phyloP scores from a whole-genome alignment of 2,113 vertebrate genomes.

The Triplophysa siluroides region DNA sequence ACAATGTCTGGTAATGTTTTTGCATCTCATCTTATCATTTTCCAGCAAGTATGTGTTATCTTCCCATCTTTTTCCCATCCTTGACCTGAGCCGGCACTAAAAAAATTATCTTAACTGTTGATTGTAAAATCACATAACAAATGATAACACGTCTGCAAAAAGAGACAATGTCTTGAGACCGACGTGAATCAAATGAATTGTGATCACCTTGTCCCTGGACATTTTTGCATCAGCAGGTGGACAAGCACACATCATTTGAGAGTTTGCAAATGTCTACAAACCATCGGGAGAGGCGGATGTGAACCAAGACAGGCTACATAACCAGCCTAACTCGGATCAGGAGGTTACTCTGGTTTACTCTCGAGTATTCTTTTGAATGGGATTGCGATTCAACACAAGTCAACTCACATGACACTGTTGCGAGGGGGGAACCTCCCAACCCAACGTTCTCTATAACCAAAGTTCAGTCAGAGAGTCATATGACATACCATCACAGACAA shows the following conservation, averaged over 20 bases:
- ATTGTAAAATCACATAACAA: too few species aligned
- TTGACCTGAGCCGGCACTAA: too few species aligned
- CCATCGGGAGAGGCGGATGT: not conserved
- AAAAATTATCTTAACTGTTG: too few species aligned
- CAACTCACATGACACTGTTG: slow-evolving; percentile 27
- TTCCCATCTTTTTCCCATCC: too few species aligned
- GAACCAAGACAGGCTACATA: not conserved
- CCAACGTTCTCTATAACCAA: not conserved
- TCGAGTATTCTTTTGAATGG: not conserved
- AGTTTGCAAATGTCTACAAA: slow-evolving; percentile 28
- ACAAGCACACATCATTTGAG: slow-evolving; percentile 18
- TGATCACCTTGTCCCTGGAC: not conserved
- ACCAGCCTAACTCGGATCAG: not conserved
- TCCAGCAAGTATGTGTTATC: too few species aligned
- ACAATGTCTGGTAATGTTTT: too few species aligned
- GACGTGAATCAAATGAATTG: not conserved
- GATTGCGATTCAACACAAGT: not conserved
- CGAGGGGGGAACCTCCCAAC: slow-evolving; percentile 1
- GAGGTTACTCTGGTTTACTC: not conserved
- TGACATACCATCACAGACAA: not conserved
- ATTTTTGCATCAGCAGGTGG: slow-evolving; percentile 11
- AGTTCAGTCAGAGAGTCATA: not conserved
- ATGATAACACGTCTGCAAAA: not conserved
- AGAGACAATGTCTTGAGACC: not conserved
- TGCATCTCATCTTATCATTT: too few species aligned